Evolutionary conservation across 2,113 vertebrate species (phyloP).

Genomic region (Dipodomys spectabilis): DNA sequence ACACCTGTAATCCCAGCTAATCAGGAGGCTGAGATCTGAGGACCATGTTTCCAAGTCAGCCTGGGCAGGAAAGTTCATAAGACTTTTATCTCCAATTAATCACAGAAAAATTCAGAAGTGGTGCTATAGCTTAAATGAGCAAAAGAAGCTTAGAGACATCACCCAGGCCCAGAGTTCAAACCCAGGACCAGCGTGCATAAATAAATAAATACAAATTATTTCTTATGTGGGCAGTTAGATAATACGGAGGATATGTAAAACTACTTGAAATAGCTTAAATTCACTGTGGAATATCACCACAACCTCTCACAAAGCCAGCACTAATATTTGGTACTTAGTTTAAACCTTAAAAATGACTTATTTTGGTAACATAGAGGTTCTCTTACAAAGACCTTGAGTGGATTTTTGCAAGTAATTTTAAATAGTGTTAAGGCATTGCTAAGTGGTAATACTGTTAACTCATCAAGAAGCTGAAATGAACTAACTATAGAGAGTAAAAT

Average conservation of each 20-base stretch:
- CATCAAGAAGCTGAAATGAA: constrained; percentile 39
- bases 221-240: background rate
- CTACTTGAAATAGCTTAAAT: constrained; percentile 13
- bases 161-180: too few relatives aligned
- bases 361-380: background rate
- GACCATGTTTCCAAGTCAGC: too few relatives aligned
- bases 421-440: background rate
- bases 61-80: too few relatives aligned
- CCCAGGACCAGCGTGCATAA: too few relatives aligned
- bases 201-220: background rate
- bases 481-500: constrained; percentile 57
- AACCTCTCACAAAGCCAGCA: background rate
- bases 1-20: too few relatives aligned
- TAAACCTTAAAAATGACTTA: constrained; percentile 38
- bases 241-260: background rate
- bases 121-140: too few relatives aligned
- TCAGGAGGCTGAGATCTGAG: too few relatives aligned
- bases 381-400: constrained; percentile 18
- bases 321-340: background rate
- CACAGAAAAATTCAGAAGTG: too few relatives aligned
- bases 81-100: too few relatives aligned
- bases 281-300: background rate
- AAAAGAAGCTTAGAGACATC: too few relatives aligned
- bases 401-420: constrained; percentile 52
- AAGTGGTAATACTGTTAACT: constrained; percentile 17